Evolutionary conservation across 2,797 vertebrate genomes (phyloP).

Genomic region (Ptychadena robeensis): DNA sequence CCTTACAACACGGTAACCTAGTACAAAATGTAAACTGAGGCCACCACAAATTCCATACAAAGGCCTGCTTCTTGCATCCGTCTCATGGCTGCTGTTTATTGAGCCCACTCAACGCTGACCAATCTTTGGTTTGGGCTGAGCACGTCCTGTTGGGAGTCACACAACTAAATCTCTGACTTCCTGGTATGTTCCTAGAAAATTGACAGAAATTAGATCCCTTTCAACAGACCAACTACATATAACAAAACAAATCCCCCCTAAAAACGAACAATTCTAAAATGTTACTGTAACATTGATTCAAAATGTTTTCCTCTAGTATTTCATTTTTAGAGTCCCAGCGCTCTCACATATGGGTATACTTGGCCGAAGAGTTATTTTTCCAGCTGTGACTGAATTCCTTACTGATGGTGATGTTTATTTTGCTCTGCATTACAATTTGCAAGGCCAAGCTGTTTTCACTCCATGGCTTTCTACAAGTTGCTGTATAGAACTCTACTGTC

Average conservation of each 20-base stretch:
- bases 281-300: slow-evolving; percentile 37
- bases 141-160: not conserved
- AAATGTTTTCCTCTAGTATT: slow-evolving; percentile 51
- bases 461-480: slow-evolving; percentile 11
- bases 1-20: no score
- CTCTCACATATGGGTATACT: slow-evolving; percentile 58
- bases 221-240: not conserved
- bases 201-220: not conserved
- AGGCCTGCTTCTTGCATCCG: not conserved
- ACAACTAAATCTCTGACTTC: not conserved
- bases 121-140: not conserved
- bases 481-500: slow-evolving; percentile 18
- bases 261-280: slow-evolving; percentile 18
- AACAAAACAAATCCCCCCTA: not conserved
- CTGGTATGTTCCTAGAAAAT: not conserved
- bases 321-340: slow-evolving; percentile 35
- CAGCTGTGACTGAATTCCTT: slow-evolving; percentile 61
- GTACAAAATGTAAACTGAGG: not conserved
- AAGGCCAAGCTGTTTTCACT: slow-evolving; percentile 53
- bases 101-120: not conserved
- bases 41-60: not conserved
- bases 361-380: slow-evolving; percentile 56
- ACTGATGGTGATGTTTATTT: slow-evolving; percentile 60
- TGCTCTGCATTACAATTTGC: slow-evolving; percentile 57
- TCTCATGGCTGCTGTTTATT: not conserved